These are phyloP conservation scores for Leptopterna dolabrata DNA, from an alignment of 2,888 invertebrate species.

Conservation along the genomic window DNA sequence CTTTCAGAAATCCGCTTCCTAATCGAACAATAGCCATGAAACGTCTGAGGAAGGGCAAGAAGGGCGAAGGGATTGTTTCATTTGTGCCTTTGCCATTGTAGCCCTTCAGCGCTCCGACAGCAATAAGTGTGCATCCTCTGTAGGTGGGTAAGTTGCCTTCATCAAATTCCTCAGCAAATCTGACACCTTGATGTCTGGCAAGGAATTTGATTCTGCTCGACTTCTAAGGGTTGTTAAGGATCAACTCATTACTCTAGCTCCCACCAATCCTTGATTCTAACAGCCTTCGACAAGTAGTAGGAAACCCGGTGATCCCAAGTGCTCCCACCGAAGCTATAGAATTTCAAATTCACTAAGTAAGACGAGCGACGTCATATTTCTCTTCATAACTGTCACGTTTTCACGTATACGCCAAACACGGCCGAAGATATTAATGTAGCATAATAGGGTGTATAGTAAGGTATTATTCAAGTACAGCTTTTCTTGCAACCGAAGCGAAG, in stretches of 20 bases:
- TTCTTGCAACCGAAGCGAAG: no score
- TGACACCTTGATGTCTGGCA: background rate
- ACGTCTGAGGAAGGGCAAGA: background rate
- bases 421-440: no score
- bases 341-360: no score
- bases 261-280: background rate
- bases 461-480: no score
- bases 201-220: background rate
- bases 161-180: background rate
- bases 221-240: background rate
- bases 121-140: background rate
- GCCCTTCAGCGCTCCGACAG: background rate
- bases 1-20: conserved; percentile 18
- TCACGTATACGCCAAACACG: no score
- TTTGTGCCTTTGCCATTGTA: background rate
- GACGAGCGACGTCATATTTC: no score
- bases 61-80: background rate
- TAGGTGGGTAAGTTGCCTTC: background rate
- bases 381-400: no score
- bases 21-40: conserved; percentile 9
- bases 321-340: no score
- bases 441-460: no score
- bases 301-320: no score
- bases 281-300: background rate
- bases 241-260: background rate